Conservation (phyloP, 2,797 vertebrate species). For the Lagocephalus sceleratus region DNA sequence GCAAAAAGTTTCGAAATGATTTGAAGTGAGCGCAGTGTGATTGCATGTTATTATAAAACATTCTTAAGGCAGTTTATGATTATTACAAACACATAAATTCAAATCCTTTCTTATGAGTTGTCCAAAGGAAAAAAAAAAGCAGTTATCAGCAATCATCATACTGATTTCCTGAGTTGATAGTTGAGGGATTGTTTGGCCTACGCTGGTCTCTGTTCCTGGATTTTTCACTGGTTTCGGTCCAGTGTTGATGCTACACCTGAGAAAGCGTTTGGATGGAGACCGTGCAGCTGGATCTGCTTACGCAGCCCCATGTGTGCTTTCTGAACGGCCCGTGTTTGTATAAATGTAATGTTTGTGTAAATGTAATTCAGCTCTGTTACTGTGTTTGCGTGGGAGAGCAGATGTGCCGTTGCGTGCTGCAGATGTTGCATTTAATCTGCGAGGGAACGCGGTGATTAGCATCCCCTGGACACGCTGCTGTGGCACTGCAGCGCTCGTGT, state of each 20-base stretch:
- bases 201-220: too few species aligned
- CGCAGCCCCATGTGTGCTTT: conserved; percentile 16
- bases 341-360: not conserved
- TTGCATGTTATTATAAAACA: too few species aligned
- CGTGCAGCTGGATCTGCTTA: conserved; percentile 18
- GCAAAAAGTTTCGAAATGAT: too few species aligned
- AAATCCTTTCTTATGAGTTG: conserved; percentile 72
- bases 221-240: not conserved
- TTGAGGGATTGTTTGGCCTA: too few species aligned
- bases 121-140: too few species aligned
- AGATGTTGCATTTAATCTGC: conserved; percentile 38
- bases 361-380: conserved; percentile 14
- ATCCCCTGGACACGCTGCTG: conserved; percentile 69
- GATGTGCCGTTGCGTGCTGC: conserved; percentile 22
- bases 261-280: conserved; percentile 41
- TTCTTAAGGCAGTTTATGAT: too few species aligned
- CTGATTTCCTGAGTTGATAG: too few species aligned
- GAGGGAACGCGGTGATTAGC: conserved; percentile 67
- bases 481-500: conserved; percentile 58
- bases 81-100: too few species aligned
- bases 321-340: too few species aligned
- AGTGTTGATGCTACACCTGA: conserved; percentile 50
- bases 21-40: too few species aligned
- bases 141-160: too few species aligned
- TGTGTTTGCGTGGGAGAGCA: conserved; percentile 26